Conservation (phyloP, 2,888 invertebrate species). For the Rotaria socialis region DNA sequence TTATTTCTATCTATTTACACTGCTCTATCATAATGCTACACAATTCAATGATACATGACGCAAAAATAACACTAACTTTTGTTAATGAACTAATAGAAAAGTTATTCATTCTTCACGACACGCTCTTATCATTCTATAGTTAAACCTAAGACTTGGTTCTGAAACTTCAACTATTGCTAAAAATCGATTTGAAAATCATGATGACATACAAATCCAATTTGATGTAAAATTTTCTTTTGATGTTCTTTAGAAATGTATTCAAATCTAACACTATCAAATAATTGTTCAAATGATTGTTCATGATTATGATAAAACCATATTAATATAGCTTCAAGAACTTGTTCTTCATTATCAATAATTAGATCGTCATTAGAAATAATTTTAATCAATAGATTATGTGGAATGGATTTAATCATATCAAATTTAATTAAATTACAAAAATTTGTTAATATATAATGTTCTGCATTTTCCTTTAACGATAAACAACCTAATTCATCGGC, state of each 20-base stretch:
- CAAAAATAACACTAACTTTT: no score
- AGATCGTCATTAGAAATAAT: not conserved
- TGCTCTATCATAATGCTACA: no score
- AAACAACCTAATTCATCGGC: not conserved
- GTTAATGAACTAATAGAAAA: no score
- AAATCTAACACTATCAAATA: slow-evolving; percentile 25
- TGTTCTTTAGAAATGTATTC: not conserved
- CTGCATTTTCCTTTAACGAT: not conserved
- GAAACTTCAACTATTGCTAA: no score
- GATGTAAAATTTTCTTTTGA: slow-evolving; percentile 2
- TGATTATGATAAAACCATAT: not conserved
- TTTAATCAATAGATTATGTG: not conserved
- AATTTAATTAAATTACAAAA: not conserved
- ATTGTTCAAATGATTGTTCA: not conserved
- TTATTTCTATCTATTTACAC: no score
- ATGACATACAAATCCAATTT: not conserved
- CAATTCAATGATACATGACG: no score
- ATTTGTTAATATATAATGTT: slow-evolving; percentile 1
- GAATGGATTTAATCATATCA: not conserved
- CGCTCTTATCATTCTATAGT: no score
- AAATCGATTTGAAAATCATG: no score
- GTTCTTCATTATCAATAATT: not conserved
- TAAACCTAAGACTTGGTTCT: no score
- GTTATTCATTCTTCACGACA: no score
- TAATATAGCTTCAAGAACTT: slow-evolving; percentile 19